Base-by-base conservation (phyloP, 2,888 invertebrate genomes). In the Eristalis tenax region DNA sequence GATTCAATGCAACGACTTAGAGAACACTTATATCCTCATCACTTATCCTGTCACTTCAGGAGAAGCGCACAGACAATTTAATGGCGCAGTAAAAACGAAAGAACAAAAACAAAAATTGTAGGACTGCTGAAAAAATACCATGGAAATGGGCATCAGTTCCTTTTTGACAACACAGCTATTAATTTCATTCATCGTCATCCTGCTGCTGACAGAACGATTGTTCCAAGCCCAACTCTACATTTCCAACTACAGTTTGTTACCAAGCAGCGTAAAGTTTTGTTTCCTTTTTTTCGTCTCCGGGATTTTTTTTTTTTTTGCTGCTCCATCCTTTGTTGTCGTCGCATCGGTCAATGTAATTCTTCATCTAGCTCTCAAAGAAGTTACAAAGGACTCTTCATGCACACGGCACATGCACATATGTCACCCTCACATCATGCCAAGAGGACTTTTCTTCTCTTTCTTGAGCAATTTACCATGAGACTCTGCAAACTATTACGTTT, bases 281-380 rank as follows among this genome's bases (percentile, higher is more conserved):
- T 28, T 23, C 10, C 3, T 59, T 59, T 26, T 26, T 5, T 0
- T n/a, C 18, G 26, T 26, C 26, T 11, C 15, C 3, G 26, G 26
- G 26, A 26, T 26, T 26, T 26, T 65, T 22, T 65, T 76, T 26
- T 73, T 63, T 68, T 68, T 10, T 26, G 15, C 28, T 18, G 15
- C 28, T 18, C 11, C 4, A 11, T 18, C 64, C 61, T 79, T 79
- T 71, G 75, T 79, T 83, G 79, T 70, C 79, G 28, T 61, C 28
- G 26, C 40, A 43, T 43, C 59, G 23, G 38, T 74, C 70, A 70
- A 66, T 75, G 70, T 56, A 83, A 83, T 83, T 75, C 79, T 75
- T 83, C 79, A 83, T 70, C 43, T 66, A 65, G 43, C 26, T 66
- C 56, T 78, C 69, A 74, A 69, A 69, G 59, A 57, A 43, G 11